Evolutionary conservation across 2,113 vertebrate species (phyloP), one percentile per base, ranked within the genome.

Genomic region (Abramis brama): DNA sequence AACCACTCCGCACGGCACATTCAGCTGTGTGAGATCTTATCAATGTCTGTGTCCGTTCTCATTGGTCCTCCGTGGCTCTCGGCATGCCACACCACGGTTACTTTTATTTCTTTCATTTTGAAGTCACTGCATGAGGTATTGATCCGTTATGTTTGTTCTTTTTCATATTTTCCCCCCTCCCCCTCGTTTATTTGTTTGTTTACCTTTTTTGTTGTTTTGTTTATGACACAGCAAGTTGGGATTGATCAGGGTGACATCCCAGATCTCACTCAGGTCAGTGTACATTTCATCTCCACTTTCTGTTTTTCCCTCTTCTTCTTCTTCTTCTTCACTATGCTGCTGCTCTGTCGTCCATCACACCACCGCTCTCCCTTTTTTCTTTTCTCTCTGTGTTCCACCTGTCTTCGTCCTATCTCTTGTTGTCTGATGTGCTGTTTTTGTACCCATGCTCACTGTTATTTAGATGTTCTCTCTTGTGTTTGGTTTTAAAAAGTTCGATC

Each of bases 231-330:
- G 98, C 96, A 97, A 97, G 96, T 97, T 96, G 97, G 98, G 95
- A 97, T 99, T 95, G 96, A 97, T 96, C 96, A 96, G 94, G 96
- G 96, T 92, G 94, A 97, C 94, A 98, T 99, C 96, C 97, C 97
- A 90, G 95, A 97, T 96, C 95, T 99, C 93, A 97, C 96, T 94
- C 96, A 98, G 97, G 97, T 99, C 95, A 98, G 97, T 99, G 93
- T 95, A 89, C 92, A 89, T 94, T 88, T 93, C 92, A 91, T 94
- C 90, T 92, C 89, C 88, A 89, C 92, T 93, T 93, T 73, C 91
- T 91, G 68, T 74, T 86, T 62, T 80, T 43, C 60, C 60, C 78
- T 83, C 62, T 87, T 57, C 75, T 52, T 86, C 79, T 60, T 83
- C 62, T 87, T 57, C 75, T 52, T 86, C 79, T 60, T 66, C 17